Evolutionary conservation across 2,113 vertebrate genomes (phyloP).

Genomic region (Tiliqua scincoides): DNA sequence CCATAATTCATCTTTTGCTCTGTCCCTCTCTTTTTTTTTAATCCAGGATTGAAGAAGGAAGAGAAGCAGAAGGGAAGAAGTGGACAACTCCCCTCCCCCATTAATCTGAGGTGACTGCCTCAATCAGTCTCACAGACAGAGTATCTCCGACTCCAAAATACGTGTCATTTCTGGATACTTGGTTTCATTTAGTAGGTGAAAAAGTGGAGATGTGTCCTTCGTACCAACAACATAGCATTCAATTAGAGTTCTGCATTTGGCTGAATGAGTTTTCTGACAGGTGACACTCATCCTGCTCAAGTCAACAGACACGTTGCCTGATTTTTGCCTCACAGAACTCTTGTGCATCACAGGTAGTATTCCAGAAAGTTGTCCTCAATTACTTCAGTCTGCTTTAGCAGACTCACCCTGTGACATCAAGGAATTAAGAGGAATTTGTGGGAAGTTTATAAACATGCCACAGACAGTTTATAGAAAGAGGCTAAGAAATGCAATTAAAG

Average conservation of each 20-base stretch:
- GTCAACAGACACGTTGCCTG: not conserved
- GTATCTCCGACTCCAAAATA: too few relatives aligned
- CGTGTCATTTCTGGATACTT: not conserved
- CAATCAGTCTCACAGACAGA: too few relatives aligned
- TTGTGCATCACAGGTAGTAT: not conserved
- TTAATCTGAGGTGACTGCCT: not conserved
- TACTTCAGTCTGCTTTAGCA: not conserved
- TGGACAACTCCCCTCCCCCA: too few relatives aligned
- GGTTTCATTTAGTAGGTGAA: not conserved
- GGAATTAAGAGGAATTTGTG: slow-evolving; percentile 26
- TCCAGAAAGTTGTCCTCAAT: not conserved
- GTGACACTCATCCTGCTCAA: not conserved
- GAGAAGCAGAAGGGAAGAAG: too few relatives aligned
- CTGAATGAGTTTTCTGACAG: not conserved
- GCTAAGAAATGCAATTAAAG: slow-evolving; percentile 43
- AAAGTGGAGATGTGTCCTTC: not conserved
- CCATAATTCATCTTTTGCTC: too few relatives aligned
- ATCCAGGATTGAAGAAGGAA: too few relatives aligned
- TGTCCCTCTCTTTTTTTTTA: too few relatives aligned
- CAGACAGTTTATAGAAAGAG: not conserved
- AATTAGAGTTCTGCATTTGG: not conserved
- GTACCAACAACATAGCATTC: not conserved
- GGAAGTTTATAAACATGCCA: slow-evolving; percentile 35
- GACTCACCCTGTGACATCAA: not conserved
- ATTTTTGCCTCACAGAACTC: rapidly evolving